Evolutionary conservation across 2,113 vertebrate species (phyloP).

Genomic region (Gallinago paraguaiae): DNA sequence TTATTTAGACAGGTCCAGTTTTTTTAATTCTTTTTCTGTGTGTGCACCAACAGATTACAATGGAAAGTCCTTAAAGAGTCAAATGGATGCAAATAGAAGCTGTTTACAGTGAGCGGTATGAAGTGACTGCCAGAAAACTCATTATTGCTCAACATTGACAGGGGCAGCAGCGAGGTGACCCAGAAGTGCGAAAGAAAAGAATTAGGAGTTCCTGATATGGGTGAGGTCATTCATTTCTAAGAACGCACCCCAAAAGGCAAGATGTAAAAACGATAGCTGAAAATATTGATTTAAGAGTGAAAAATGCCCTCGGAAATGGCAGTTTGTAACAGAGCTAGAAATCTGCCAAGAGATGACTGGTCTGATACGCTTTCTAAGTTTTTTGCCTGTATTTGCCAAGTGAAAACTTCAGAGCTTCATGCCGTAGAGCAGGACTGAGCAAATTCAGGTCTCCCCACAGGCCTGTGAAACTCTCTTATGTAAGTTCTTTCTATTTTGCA

Average conservation of each 20-base stretch:
- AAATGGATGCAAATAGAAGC: not conserved
- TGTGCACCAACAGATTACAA: not conserved
- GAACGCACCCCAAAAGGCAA: not conserved
- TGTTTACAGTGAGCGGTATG: not conserved
- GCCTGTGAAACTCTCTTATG: not conserved
- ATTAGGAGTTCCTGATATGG: not conserved
- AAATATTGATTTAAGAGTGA: not conserved
- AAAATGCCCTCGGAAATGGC: not conserved
- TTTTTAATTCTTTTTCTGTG: not conserved
- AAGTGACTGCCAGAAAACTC: not conserved
- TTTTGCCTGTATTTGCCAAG: not conserved
- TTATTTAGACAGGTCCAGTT: not conserved
- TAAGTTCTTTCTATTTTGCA: not conserved
- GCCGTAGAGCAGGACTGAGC: not conserved
- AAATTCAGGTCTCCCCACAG: not conserved
- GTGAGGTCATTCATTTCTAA: not conserved
- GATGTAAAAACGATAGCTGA: not conserved
- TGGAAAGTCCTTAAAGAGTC: not conserved
- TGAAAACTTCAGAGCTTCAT: not conserved
- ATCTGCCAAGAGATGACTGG: not conserved
- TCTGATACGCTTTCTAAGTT: not conserved
- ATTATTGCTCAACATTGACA: not conserved
- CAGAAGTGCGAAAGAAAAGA: not conserved
- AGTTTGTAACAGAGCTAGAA: not conserved
- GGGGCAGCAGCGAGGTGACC: not conserved